Base-by-base conservation (phyloP, 37 sponge, comb jelly and placozoan species). In the Diacarnus erythraeanus region DNA sequence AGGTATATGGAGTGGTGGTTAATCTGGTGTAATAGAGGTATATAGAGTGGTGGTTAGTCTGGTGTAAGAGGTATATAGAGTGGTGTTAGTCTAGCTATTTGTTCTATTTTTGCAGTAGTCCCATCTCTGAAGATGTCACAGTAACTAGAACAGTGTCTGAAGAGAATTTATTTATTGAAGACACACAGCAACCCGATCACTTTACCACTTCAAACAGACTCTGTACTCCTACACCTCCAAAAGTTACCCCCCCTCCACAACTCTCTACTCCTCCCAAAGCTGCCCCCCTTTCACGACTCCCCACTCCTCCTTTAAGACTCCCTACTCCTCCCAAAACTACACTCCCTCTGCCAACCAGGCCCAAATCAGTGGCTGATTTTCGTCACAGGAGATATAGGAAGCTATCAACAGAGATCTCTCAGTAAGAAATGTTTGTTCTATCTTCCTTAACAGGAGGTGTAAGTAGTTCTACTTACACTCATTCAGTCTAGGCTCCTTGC, bases 321-420 rank as follows among this genome's bases (percentile, higher is more conserved):
- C 75, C 75, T 12, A 75, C 75, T 5, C 75, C 75, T 8, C 75
- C 75, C 34, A 75, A 75, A n/a, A 59, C 65, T 30, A 37, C 41
- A 21, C 58, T 69, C 21, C 23, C 35, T n/a, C 38, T 36, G 23
- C 84, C 70, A 21, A 51, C 60, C 34, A 72, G 74, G 12, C 80
- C 86, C 42, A 74, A 72, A 6, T 61, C 74, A 0, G 79, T 71
- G 15, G 72, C 86, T 10, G 74, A 85, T 34, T 85, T 78, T 42
- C 78, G 86, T 0, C 63, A 41, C 29, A 78, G 79, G 8, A 63
- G 86, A 57, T 78, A 72, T 29, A 36, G 61, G 2, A 76, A 37
- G 38, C n/a, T 31, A 3, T 72, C 73, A n/a, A n/a, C 47, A 43
- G 73, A 72, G 31, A 61, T 12, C 20, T 25, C 64, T 23, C 29